Conservation (phyloP, 2,888 invertebrate species). For the Eucera pruinosa region DNA sequence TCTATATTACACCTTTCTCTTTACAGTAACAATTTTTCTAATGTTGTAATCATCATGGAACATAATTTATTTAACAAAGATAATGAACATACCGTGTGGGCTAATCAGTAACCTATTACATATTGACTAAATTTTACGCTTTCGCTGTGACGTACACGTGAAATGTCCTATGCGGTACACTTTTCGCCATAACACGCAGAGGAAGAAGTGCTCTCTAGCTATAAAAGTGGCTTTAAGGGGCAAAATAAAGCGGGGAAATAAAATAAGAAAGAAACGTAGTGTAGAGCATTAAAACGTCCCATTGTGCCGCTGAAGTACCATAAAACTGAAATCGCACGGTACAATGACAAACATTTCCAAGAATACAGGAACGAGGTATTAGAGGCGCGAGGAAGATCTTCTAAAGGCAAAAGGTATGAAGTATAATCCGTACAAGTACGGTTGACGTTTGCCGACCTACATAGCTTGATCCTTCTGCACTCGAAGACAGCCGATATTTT, state of each 20-base stretch:
- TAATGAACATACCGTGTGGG: too few species aligned
- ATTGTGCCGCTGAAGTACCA: constrained; percentile 6
- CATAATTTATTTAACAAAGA: too few species aligned
- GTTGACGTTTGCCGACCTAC: constrained; percentile 57
- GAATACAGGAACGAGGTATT: constrained; percentile 31
- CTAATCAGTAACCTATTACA: too few species aligned
- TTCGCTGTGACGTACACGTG: too few species aligned
- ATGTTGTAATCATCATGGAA: too few species aligned
- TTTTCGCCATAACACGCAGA: not conserved
- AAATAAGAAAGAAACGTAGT: not conserved
- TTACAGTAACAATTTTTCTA: too few species aligned
- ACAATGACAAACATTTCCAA: constrained; percentile 28
- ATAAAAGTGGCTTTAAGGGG: constrained; percentile 15
- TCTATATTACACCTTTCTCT: too few species aligned
- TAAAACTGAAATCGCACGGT: constrained; percentile 30
- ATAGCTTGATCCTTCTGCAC: constrained; percentile 56
- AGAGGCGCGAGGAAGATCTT: constrained; percentile 16
- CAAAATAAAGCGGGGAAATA: constrained; percentile 1
- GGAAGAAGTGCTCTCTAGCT: not conserved
- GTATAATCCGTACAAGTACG: constrained; percentile 44
- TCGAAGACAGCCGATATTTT: constrained; percentile 59
- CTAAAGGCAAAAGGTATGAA: constrained; percentile 54
- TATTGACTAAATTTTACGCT: too few species aligned
- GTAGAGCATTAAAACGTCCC: not conserved
- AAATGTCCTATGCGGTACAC: not conserved